Percentiles rank a stretch among this genome's conserved stretches.
Evolutionary conservation across 37 sponge, comb jelly and placozoan genomes (phyloP).

Genomic region (Halichondria panicea): DNA sequence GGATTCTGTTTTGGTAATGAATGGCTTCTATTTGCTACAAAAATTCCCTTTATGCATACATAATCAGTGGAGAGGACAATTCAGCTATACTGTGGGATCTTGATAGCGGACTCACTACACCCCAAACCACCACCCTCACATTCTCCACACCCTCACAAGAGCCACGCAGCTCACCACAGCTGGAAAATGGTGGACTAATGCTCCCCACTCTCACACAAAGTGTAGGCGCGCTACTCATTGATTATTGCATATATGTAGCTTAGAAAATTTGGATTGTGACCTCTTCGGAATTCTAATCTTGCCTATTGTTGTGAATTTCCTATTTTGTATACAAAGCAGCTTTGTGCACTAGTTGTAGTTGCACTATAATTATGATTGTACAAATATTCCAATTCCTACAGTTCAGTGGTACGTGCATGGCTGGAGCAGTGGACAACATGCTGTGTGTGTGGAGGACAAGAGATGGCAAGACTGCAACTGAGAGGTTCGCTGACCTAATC

Average conservation of each 20-base stretch:
- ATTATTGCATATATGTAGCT: neutral
- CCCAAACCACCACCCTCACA: slow-evolving; percentile 16
- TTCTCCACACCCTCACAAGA: neutral
- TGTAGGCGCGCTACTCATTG: slow-evolving; percentile 15
- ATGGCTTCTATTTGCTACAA: neutral
- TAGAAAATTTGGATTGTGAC: neutral
- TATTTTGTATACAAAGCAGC: neutral
- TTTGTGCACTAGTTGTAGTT: neutral
- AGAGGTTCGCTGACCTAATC: slow-evolving; percentile 39
- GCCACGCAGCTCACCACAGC: neutral
- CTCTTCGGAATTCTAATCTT: neutral
- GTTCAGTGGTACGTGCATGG: slow-evolving; percentile 35
- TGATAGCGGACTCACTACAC: slow-evolving; percentile 2
- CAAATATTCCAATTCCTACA: neutral
- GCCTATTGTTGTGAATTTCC: neutral
- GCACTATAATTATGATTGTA: neutral
- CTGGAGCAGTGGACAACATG: slow-evolving; percentile 22
- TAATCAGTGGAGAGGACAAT: slow-evolving; percentile 37
- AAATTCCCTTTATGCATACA: neutral
- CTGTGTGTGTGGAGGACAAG: slow-evolving; percentile 55
- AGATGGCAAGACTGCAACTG: slow-evolving; percentile 22
- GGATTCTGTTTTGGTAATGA: neutral
- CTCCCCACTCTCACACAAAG: slow-evolving; percentile 33
- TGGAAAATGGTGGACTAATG: neutral
- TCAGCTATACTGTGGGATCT: slow-evolving; percentile 32